These are phyloP conservation scores for Varanus komodoensis DNA, from an alignment of 2,113 vertebrate species.

Conservation along the genomic window DNA sequence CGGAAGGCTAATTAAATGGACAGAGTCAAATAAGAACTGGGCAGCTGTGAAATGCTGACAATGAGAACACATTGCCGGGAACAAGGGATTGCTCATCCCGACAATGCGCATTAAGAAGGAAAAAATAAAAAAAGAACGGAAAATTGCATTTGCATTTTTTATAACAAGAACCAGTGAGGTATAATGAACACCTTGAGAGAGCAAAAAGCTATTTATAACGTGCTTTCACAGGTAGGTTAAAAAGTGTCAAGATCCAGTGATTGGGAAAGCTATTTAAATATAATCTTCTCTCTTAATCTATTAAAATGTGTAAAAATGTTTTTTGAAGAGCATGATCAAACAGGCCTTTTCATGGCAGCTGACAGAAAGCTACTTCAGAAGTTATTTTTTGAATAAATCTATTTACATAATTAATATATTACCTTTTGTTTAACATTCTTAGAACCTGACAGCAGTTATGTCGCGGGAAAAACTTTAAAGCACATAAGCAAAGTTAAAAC, in stretches of 20 bases:
- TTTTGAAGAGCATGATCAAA: conserved; percentile 80
- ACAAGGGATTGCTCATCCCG: conserved; percentile 63
- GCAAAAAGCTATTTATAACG: conserved; percentile 74
- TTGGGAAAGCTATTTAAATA: conserved; percentile 74
- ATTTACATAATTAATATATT: conserved; percentile 66
- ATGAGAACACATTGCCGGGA: conserved; percentile 50
- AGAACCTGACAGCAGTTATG: conserved; percentile 63
- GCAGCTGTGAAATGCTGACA: conserved; percentile 50
- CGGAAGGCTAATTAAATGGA: conserved; percentile 55
- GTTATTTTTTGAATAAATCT: conserved; percentile 61
- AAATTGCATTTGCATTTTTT: conserved; percentile 78
- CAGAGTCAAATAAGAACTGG: conserved; percentile 19
- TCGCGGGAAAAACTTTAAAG: conserved; percentile 62
- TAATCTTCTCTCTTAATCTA: conserved; percentile 71
- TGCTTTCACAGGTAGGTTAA: conserved; percentile 73
- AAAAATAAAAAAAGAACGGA: background rate
- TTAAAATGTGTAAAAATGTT: conserved; percentile 74
- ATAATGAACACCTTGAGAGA: conserved; percentile 63
- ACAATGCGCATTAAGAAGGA: conserved; percentile 54
- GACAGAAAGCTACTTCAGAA: conserved; percentile 61
- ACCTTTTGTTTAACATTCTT: conserved; percentile 59
- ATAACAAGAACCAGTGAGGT: conserved; percentile 68
- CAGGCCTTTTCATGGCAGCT: conserved; percentile 62
- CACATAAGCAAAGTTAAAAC: conserved; percentile 62
- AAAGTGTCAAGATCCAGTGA: conserved; percentile 75